Conservation (phyloP, 2,113 vertebrate species). For the Panurus biarmicus region DNA sequence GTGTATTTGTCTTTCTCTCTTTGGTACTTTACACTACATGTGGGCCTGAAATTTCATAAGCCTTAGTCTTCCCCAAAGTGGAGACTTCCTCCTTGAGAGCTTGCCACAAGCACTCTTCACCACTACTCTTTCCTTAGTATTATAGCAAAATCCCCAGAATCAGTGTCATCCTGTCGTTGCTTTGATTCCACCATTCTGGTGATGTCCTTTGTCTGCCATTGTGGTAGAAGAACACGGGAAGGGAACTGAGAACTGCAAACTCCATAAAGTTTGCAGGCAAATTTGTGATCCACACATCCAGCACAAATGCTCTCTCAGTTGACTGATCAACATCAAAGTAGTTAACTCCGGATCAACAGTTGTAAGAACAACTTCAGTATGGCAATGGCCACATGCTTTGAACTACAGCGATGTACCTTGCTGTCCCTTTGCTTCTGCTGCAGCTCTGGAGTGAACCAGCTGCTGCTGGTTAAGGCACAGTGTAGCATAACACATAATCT, state of each 20-base stretch:
- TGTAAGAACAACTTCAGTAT: not conserved
- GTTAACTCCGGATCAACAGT: not conserved
- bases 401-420: not conserved
- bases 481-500: not conserved
- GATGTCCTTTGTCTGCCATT: not conserved
- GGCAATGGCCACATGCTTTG: not conserved
- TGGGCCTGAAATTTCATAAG: not conserved
- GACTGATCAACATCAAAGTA: not conserved
- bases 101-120: not conserved
- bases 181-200: not conserved
- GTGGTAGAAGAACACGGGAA: not conserved
- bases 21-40: not conserved
- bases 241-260: not conserved
- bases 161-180: not conserved
- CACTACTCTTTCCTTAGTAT: not conserved
- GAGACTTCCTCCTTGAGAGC: not conserved
- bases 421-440: not conserved
- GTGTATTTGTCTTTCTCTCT: not conserved
- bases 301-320: not conserved
- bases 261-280: not conserved
- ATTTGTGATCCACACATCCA: not conserved
- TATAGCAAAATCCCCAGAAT: not conserved
- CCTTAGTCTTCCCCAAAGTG: not conserved
- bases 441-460: not conserved
- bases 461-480: not conserved